A percentile compares a stretch with the other conserved stretches of the same genome.
These are phyloP conservation scores for Psix sp. DNA, from an alignment of 1,140 invertebrate genomes.

Conservation along the genomic window DNA sequence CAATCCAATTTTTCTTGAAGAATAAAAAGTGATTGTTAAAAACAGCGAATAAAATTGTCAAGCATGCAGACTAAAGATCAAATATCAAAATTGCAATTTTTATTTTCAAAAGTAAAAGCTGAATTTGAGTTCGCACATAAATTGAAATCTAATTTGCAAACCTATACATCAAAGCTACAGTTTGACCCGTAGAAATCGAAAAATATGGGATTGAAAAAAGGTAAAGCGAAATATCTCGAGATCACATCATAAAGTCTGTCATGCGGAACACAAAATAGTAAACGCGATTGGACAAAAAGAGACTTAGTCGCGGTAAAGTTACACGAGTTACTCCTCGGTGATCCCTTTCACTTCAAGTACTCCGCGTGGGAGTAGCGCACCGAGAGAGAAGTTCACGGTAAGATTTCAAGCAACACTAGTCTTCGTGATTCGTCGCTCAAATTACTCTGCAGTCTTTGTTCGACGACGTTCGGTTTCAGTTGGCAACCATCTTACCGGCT, in stretches of 20 bases:
- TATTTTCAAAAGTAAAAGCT: no score
- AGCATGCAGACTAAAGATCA: no score
- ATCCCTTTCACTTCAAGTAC: constrained; percentile 68
- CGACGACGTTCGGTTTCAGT: constrained; percentile 36
- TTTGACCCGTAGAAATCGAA: no score
- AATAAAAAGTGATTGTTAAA: no score
- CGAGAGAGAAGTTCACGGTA: constrained; percentile 61
- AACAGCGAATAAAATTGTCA: no score
- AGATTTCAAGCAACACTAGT: constrained; percentile 67
- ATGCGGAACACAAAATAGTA: constrained; percentile 46
- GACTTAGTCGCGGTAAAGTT: constrained; percentile 44
- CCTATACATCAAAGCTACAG: no score
- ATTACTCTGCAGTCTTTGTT: constrained; percentile 53
- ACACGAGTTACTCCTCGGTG: constrained; percentile 59
- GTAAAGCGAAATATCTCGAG: no score
- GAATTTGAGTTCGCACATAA: no score
- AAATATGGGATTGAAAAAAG: no score
- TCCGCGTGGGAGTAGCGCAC: constrained; percentile 67
- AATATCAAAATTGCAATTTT: no score
- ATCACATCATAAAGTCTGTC: constrained; percentile 37
- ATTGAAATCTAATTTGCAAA: no score
- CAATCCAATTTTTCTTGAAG: no score
- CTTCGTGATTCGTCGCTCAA: constrained; percentile 50
- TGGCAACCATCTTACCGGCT: neutral
- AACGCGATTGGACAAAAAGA: constrained; percentile 37